A percentile compares a stretch with the other conserved stretches of the same genome.
Evolutionary conservation across 2,797 vertebrate genomes (phyloP).

Genomic region (Muraenolepis orangiensis): DNA sequence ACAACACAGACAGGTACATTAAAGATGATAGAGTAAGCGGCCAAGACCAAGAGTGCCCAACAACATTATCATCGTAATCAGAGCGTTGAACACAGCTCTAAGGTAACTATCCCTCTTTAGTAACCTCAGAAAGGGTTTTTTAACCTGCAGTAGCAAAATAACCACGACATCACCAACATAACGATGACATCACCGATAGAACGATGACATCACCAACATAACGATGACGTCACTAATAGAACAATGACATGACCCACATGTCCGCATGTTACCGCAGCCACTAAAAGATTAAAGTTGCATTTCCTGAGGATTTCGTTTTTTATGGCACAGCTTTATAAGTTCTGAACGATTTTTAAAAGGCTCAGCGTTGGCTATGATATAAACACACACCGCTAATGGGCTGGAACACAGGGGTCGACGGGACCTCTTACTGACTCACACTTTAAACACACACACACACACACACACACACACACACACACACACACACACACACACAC

Average conservation of each 20-base stretch:
- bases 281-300: too few species aligned
- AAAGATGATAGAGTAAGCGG: conserved; percentile 16
- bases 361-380: background rate
- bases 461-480: background rate
- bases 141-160: background rate
- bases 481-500: background rate
- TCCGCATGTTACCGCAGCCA: too few species aligned
- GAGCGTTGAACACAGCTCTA: conserved; percentile 3
- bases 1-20: conserved; percentile 15
- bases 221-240: background rate
- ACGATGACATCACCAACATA: too few species aligned
- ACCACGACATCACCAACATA: background rate
- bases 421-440: background rate
- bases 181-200: background rate
- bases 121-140: conserved; percentile 16
- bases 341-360: background rate
- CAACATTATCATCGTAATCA: conserved; percentile 7
- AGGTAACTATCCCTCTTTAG: conserved; percentile 29
- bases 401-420: background rate
- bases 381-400: background rate
- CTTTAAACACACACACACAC: background rate
- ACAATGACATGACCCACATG: too few species aligned
- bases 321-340: background rate
- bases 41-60: conserved; percentile 6
- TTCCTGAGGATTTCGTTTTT: too few species aligned